Evolutionary conservation across 1,140 invertebrate species (phyloP).

Genomic region (Bombus ignitus): DNA sequence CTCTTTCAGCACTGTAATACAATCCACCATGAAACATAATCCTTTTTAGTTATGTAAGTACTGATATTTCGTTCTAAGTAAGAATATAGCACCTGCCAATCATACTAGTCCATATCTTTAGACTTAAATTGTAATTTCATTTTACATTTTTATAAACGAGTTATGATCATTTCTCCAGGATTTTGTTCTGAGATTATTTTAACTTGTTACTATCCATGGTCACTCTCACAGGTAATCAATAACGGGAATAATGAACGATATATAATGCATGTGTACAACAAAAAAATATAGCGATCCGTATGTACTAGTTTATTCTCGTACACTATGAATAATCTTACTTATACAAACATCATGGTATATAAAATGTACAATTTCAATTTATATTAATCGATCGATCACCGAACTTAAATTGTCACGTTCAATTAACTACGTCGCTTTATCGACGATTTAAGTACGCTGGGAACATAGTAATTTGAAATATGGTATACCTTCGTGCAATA

Average conservation of each 20-base stretch:
- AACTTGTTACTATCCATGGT: not conserved
- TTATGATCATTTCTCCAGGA: not conserved
- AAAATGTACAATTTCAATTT: not conserved
- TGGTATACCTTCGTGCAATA: not conserved
- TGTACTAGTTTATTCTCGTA: not conserved
- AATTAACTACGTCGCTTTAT: not conserved
- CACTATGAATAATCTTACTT: not conserved
- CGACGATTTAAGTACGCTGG: not conserved
- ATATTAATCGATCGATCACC: not conserved
- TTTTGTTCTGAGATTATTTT: not conserved
- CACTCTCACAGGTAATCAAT: constrained; percentile 21
- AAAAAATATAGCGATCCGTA: not conserved
- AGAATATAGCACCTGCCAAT: not conserved
- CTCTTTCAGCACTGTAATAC: not conserved
- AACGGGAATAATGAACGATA: constrained; percentile 28
- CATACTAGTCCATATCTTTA: too few species aligned
- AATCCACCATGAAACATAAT: not conserved
- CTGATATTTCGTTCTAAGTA: not conserved
- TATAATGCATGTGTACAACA: not conserved
- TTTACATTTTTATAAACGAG: not conserved
- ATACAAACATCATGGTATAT: not conserved
- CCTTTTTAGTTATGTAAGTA: not conserved
- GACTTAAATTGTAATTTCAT: not conserved
- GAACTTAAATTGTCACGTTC: not conserved
- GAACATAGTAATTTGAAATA: not conserved